Evolutionary conservation across 2,888 invertebrate species (phyloP), one percentile per base, ranked within the genome.

Genomic region (Heliconius charithonia): DNA sequence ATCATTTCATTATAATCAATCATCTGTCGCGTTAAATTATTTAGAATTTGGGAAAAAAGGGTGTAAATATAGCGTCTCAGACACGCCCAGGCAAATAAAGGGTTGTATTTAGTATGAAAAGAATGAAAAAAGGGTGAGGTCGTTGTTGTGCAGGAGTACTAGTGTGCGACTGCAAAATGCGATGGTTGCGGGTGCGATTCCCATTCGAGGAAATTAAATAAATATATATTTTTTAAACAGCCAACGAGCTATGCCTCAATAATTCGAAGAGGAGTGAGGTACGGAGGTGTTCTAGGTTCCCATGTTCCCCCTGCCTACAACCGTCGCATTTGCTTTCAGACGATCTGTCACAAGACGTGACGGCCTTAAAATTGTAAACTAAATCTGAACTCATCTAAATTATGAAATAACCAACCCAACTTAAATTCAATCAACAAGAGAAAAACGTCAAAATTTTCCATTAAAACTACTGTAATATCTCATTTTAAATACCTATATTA

Each of bases 61-160:
- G 56, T 4, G 29, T 22, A 56, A 56, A 71, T 22, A 71, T 27
- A 70, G 22, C 37, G 51, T 29, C 51, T 71, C 19, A 71, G 82
- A 82, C 87, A 86, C 90, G 85, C 88, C 88, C 85, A 83, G 77
- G 81, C 82, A 85, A 82, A 79, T 86, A 71, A 86, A 86, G 81
- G 75, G 84, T 79, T 82, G 83, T 86, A 88, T 90, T 88, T 88
- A 85, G 84, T 84, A 81, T 76, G 80, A 80, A 87, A 90, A 88
- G 91, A 90, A 85, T 85, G 80, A 82, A 84, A 84, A 89, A 22
- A 56, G n/a, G n/a, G 9, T 56, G 9, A 56, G 22, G 22, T 45
- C 45, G 16, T 4, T 45, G 45, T 45, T 16, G 16, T 12, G 45
- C 16, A 45, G 16, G 45, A 4, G 45, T 45, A 45, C 9, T 37